Percentiles rank a stretch among this genome's conserved stretches.
Evolutionary conservation across 2,797 vertebrate species (phyloP).

Genomic region (Pangasius krempfi): DNA sequence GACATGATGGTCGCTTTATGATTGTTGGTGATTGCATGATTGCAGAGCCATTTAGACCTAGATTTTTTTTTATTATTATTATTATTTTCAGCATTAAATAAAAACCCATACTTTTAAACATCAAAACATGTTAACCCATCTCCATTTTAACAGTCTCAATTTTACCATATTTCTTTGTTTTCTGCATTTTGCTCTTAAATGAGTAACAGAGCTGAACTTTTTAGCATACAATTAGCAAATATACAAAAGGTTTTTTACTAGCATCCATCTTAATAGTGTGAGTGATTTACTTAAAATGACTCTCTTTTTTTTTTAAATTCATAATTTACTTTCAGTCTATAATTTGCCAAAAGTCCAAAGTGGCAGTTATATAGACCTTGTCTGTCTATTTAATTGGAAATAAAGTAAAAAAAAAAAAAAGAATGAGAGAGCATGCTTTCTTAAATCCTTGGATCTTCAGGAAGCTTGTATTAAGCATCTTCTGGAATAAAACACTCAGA

Average conservation of each 20-base stretch:
- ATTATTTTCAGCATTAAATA: not conserved
- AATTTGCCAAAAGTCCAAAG: not conserved
- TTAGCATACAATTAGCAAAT: not conserved
- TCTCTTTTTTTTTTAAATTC: not conserved
- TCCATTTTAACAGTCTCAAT: not conserved
- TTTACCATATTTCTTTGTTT: not conserved
- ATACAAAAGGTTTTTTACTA: not conserved
- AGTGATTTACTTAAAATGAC: not conserved
- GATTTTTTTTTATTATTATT: not conserved
- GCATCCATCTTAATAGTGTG: not conserved
- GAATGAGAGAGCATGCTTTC: not conserved
- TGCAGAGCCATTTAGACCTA: not conserved
- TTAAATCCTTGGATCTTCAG: not conserved
- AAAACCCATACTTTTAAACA: not conserved
- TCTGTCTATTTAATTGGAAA: not conserved
- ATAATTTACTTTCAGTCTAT: not conserved
- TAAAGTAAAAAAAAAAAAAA: not conserved
- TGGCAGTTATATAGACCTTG: not conserved
- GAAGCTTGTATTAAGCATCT: not conserved
- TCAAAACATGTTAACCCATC: not conserved
- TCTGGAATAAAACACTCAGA: not conserved
- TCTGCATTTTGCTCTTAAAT: not conserved
- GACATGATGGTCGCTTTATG: not conserved
- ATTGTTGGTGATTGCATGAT: not conserved
- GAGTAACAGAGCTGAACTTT: not conserved